Evolutionary conservation across 2,113 vertebrate species (phyloP).

Genomic region (Colistium nudipinnis): DNA sequence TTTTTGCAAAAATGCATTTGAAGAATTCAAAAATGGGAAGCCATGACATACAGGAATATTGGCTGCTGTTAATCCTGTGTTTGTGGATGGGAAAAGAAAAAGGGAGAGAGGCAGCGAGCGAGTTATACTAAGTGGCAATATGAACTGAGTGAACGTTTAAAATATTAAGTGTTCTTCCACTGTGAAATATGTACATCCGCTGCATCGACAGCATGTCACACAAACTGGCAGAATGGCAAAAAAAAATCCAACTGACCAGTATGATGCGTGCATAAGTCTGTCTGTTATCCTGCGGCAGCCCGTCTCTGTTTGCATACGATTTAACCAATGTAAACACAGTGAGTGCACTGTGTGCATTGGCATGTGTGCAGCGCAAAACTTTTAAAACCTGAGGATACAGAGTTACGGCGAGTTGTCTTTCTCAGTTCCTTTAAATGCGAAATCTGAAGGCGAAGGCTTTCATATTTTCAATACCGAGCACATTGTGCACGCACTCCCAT

Average conservation of each 20-base stretch:
- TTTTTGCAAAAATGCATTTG: slow-evolving; percentile 16
- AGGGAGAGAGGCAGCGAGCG: neutral
- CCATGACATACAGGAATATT: slow-evolving; percentile 15
- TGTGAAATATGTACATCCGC: neutral
- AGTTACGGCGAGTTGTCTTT: slow-evolving; percentile 21
- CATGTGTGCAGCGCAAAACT: slow-evolving; percentile 11
- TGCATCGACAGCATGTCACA: neutral
- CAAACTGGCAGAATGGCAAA: slow-evolving; percentile 7
- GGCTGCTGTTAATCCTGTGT: slow-evolving; percentile 11
- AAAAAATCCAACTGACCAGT: slow-evolving; percentile 12
- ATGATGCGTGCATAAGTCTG: slow-evolving; percentile 13
- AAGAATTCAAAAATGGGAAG: slow-evolving; percentile 38
- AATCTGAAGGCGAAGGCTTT: neutral
- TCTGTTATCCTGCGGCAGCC: slow-evolving; percentile 18
- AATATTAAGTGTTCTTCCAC: slow-evolving; percentile 11
- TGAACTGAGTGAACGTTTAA: slow-evolving; percentile 27
- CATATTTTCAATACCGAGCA: slow-evolving; percentile 15
- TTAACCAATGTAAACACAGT: slow-evolving; percentile 43
- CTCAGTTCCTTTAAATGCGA: slow-evolving; percentile 6
- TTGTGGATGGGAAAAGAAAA: neutral
- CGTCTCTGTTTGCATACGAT: slow-evolving; percentile 24
- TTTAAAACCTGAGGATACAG: slow-evolving; percentile 22
- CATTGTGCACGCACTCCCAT: neutral
- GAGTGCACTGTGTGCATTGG: slow-evolving; percentile 10
- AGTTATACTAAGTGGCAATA: neutral